phyloP scores from a whole-genome alignment of 2,113 vertebrate genomes.

The Serinus canaria region DNA sequence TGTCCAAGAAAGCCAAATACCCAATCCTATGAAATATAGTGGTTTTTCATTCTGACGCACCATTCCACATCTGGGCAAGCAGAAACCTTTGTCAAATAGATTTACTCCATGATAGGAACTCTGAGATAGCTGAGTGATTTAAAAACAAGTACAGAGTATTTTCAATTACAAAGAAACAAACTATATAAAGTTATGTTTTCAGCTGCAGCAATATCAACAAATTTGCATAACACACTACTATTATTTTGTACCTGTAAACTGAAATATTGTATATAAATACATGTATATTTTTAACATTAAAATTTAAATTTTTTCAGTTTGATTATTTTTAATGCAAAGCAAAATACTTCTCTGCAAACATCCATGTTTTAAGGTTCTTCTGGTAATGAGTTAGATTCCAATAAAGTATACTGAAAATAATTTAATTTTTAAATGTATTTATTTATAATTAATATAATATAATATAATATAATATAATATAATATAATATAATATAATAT shows the following conservation, averaged over 20 bases:
- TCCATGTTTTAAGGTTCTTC: background rate
- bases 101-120: background rate
- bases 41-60: background rate
- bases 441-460: background rate
- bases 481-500: background rate
- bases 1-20: conserved; percentile 31
- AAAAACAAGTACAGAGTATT: background rate
- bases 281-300: background rate
- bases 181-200: background rate
- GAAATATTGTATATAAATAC: background rate
- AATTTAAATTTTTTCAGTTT: background rate
- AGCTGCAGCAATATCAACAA: background rate
- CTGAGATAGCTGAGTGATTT: background rate
- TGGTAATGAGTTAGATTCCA: background rate
- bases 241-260: background rate
- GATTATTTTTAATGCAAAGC: background rate
- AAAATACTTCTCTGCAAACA: background rate
- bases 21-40: background rate
- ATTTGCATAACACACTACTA: background rate
- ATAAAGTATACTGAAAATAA: background rate
- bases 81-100: background rate
- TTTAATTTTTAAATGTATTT: background rate
- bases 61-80: background rate
- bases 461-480: too few relatives aligned
- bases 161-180: background rate